Base-by-base conservation (phyloP, 2,888 invertebrate species). In the Drosophila formosana region DNA sequence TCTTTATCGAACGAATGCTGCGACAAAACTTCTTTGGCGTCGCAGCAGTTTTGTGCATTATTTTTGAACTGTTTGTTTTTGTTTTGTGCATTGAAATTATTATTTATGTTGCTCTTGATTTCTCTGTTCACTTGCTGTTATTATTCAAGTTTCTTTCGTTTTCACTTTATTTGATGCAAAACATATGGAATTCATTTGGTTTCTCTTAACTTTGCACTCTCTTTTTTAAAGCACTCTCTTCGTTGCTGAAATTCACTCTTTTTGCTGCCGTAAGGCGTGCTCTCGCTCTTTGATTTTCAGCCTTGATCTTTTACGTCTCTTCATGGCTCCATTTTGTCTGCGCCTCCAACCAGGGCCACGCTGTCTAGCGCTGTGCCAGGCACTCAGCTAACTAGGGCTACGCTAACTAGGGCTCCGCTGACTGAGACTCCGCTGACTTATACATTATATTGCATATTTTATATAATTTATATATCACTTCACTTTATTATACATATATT, bases 11-110 rank as follows among this genome's bases (percentile, higher is more conserved):
- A 58, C 60, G 58, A 53, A 86, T 80, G 74, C 73, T 81, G 87
- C 87, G 66, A 70, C 68, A 88, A 83, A 83, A 87, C 68, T 83
- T 83, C 82, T 78, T 81, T 89, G 89, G 84, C 89, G 89, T 75
- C 88, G 52, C 41, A 62, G 45, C 49, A 58, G 25, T 62, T 69
- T 63, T 43, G 8, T 58, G 53, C 53, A 70, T 63, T 63, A 71
- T 66, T 78, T 69, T 70, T 75, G 61, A 55, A 58, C 51, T 28
- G 57, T 23, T 47, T 62, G 56, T 63, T 63, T 63, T 60, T 25
- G 9, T 8, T 18, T 39, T 37, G 26, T 11, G 9, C 8, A 25
- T 4, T 26, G 9, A 0, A 34, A 45, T 25, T 51, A 8, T 39
- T 39, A 46, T 46, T 43, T 49, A 13, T 34, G 50, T 55, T 47